Conservation (phyloP, 2,888 invertebrate species). For the Cataglyphis altisquamis region DNA sequence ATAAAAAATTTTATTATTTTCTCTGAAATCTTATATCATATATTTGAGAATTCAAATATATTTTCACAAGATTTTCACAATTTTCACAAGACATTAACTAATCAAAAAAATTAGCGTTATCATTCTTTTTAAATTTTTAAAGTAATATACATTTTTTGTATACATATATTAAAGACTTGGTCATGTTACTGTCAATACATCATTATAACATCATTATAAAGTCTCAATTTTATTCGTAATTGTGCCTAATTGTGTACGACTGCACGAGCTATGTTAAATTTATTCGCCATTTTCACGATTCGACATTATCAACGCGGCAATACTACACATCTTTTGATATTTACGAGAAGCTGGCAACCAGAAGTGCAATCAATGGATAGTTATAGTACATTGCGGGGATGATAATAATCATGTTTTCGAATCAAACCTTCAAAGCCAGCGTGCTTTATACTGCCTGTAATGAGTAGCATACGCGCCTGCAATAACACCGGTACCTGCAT, state of each 20-base stretch:
- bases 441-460: slow-evolving; percentile 35
- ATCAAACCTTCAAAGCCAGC: slow-evolving; percentile 32
- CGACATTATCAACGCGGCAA: not conserved
- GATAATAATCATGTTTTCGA: slow-evolving; percentile 46
- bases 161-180: not conserved
- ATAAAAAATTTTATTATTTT: not conserved
- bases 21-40: not conserved
- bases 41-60: too few relatives aligned
- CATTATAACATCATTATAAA: not conserved
- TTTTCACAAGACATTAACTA: not conserved
- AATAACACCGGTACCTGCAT: slow-evolving; percentile 37
- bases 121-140: not conserved
- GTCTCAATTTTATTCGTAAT: slow-evolving; percentile 19
- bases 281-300: slow-evolving; percentile 6
- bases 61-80: not conserved
- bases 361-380: slow-evolving; percentile 26
- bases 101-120: not conserved
- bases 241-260: not conserved
- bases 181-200: not conserved
- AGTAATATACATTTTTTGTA: too few relatives aligned
- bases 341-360: not conserved
- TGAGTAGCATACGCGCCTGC: slow-evolving; percentile 43
- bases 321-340: slow-evolving; percentile 20
- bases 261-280: not conserved
- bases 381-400: slow-evolving; percentile 25